Evolutionary conservation across 2,113 vertebrate genomes (phyloP), one percentile per base, ranked within the genome.

Genomic region (Glareola pratincola): DNA sequence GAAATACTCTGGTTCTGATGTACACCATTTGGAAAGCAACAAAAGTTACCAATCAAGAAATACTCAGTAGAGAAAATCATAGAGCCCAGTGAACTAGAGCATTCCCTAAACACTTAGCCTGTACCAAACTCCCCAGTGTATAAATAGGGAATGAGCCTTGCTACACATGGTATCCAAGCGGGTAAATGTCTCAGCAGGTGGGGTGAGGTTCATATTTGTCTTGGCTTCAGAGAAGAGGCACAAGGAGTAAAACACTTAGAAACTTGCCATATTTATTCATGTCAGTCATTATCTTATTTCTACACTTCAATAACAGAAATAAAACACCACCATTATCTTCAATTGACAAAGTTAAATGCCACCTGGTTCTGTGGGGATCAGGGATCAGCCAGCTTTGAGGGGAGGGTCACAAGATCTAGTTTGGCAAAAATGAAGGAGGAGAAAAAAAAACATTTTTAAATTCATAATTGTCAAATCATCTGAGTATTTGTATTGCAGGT

Each of bases 111-210:
- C 8, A 2, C n/a, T 24, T 43, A 32, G 6, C n/a, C 47, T 48
- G 41, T 27, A 39, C n/a, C 47, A 9, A 14, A 1, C 3, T 71
- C 6, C 9, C 19, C 23, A 17, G 8, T 5, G 66, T 29, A 56
- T 15, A 20, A 63, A 34, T 30, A 19, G 27, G 32, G 21, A 75
- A 39, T 8, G 19, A 75, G 22, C 53, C n/a, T 63, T 62, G 30
- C 26, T 56, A 5, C 36, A 6, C 0, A 0, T 20, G 7, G 22
- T 48, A 12, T 34, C 17, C 36, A 36, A 59, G 14, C 19, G 32
- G 3, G 9, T 24, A 41, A 63, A 37, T 20, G 8, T 50, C 56
- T 72, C 36, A 43, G 39, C 30, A 56, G 36, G 6, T 76, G 19
- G 12, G 8, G 8, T 51, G n/a, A 78, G 24, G 10, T 57, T 69